Evolutionary conservation across 1,140 invertebrate species (phyloP), one percentile per base, ranked within the genome.

Genomic region (Drosophila paulistorum): DNA sequence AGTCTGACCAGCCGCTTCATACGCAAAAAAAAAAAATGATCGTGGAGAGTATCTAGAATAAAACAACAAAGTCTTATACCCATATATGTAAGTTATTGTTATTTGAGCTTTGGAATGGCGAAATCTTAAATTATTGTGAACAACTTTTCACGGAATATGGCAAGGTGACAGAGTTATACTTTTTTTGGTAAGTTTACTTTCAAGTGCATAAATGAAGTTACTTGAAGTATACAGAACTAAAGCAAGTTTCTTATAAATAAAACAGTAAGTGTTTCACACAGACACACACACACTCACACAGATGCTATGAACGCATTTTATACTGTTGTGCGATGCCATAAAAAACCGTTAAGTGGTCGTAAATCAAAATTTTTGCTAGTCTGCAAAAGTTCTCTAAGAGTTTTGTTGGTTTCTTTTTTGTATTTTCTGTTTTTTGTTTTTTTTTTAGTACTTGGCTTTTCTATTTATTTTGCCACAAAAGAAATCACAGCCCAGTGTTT

Each of bases 311-410:
- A 23, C 60, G 60, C 60, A 62, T 37, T 62, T 62, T 59, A 37
- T 59, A 17, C 33, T 59, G 30, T 14, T 59, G 39, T 62, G 20
- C 23, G 37, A 62, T 23, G 61, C 61, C 61, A 64, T 64, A 64
- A 64, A 64, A 64, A 64, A 64, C 42, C 45, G 61, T 64, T 62
- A 62, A 62, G 60, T 62, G 60, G 37, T 62, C 60, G 60, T 62
- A 62, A 62, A 62, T 62, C 60, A 62, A 62, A 62, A 62, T 62
- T 62, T 37, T 62, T 17, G 60, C 60, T 41, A 62, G 60, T 39
- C 37, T 42, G 60, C 35, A 9, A 62, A 62, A 62, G 23, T 42
- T 45, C 41, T 37, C 60, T n/a, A 30, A 62, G 39, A 37, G 30
- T 37, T 62, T 62, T 62, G 37, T 62, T 41, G 35, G 58, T 42